Percentiles rank a stretch among this genome's conserved stretches.
Conservation (phyloP, 1,140 invertebrate species). For the Tyrophagus putrescentiae region DNA sequence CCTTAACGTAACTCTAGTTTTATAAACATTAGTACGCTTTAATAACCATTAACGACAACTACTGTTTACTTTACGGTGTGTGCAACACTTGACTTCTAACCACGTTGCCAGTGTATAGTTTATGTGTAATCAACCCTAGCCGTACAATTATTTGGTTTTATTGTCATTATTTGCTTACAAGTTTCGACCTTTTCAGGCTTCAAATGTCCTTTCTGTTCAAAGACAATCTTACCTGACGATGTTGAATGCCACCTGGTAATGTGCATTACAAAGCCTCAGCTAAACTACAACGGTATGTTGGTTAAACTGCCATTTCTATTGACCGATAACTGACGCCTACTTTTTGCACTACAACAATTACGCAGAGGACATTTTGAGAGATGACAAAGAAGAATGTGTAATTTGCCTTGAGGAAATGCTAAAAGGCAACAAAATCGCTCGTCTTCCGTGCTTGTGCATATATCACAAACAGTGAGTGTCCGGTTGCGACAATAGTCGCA, state of each 20-base stretch:
- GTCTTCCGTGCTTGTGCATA: slow-evolving; percentile 96
- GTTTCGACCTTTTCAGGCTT: slow-evolving; percentile 48
- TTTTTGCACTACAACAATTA: background rate
- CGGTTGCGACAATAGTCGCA: background rate
- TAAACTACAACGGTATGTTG: slow-evolving; percentile 86
- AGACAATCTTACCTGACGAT: slow-evolving; percentile 89
- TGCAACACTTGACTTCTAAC: background rate
- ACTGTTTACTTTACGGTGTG: background rate
- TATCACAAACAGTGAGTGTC: slow-evolving; percentile 89
- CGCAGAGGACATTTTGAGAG: slow-evolving; percentile 85
- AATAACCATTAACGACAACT: background rate
- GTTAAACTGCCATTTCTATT: slow-evolving; percentile 16
- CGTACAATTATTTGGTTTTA: slow-evolving; percentile 1
- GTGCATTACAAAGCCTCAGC: slow-evolving; percentile 93
- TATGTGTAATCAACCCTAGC: background rate
- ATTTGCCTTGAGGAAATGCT: slow-evolving; percentile 94
- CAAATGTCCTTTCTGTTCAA: slow-evolving; percentile 96
- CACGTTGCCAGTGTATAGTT: background rate
- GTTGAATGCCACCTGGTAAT: slow-evolving; percentile 96
- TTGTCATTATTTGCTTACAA: background rate
- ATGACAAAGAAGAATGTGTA: slow-evolving; percentile 88
- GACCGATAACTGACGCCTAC: slow-evolving; percentile 23
- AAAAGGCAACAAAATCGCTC: slow-evolving; percentile 86
- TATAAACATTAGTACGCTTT: no score
- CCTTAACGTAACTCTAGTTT: no score